phyloP scores from a whole-genome alignment of 1,140 invertebrate species.

The Drosophila bipectinata region DNA sequence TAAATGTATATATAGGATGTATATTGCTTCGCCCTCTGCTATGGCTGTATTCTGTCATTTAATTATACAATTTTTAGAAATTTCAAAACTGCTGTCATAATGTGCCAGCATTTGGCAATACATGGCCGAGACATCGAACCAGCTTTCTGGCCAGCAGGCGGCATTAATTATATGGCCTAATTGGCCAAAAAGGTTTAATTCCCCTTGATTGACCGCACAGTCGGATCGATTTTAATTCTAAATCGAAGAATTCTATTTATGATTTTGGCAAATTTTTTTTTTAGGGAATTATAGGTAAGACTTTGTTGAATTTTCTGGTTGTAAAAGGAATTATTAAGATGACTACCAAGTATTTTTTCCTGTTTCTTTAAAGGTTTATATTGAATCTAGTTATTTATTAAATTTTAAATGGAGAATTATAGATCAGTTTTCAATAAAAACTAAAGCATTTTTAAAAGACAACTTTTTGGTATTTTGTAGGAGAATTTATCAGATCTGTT shows the following conservation, averaged over 20 bases:
- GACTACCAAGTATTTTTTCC: background rate
- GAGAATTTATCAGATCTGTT: too few relatives aligned
- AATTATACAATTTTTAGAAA: conserved; percentile 61
- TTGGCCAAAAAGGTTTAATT: conserved; percentile 51
- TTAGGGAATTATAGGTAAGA: background rate
- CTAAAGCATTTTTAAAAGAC: too few relatives aligned
- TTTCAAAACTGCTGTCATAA: conserved; percentile 65
- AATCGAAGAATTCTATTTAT: background rate
- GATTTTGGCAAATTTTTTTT: background rate
- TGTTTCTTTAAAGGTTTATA: too few relatives aligned
- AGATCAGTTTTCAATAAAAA: too few relatives aligned
- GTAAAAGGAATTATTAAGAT: background rate
- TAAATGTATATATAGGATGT: background rate
- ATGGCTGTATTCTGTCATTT: conserved; percentile 24
- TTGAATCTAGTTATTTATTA: too few relatives aligned
- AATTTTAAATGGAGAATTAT: too few relatives aligned
- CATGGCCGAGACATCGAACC: conserved; percentile 16
- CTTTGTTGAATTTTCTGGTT: background rate
- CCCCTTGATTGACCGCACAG: conserved; percentile 29
- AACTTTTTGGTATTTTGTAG: too few relatives aligned
- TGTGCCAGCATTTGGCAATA: conserved; percentile 51
- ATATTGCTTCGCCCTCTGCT: conserved; percentile 7
- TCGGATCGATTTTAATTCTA: conserved; percentile 19
- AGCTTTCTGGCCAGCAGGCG: conserved; percentile 7
- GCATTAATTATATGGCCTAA: conserved; percentile 65